phyloP scores from a whole-genome alignment of 1,140 invertebrate species.

The Zaprionus lachaisei region DNA sequence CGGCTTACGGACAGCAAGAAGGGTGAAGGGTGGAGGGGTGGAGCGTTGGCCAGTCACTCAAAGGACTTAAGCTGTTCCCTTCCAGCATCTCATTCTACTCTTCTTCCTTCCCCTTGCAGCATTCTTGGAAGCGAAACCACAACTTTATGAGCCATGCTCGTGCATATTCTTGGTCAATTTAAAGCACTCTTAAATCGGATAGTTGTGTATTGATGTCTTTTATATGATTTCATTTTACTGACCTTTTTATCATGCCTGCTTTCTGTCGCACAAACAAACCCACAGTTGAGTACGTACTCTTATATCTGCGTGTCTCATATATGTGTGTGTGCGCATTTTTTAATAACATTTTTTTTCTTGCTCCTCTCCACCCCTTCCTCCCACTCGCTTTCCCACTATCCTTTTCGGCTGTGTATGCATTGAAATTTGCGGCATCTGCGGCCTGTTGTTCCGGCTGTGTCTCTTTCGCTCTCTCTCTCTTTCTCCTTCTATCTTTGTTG shows the following conservation, averaged over 20 bases:
- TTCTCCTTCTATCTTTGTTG: neutral
- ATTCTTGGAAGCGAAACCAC: slow-evolving; percentile 52
- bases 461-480: neutral
- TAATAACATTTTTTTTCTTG: slow-evolving; percentile 64
- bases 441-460: slow-evolving; percentile 60
- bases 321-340: slow-evolving; percentile 48
- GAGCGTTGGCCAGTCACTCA: slow-evolving; percentile 21
- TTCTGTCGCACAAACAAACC: slow-evolving; percentile 44
- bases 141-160: slow-evolving; percentile 74
- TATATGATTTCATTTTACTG: slow-evolving; percentile 73
- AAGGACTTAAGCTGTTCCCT: slow-evolving; percentile 15
- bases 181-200: slow-evolving; percentile 75
- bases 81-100: neutral
- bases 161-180: slow-evolving; percentile 78
- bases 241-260: slow-evolving; percentile 42
- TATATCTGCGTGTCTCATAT: neutral
- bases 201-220: slow-evolving; percentile 78
- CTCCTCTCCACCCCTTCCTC: slow-evolving; percentile 16
- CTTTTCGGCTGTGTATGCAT: slow-evolving; percentile 46
- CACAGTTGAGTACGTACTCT: slow-evolving; percentile 1
- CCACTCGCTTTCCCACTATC: slow-evolving; percentile 33
- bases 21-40: neutral
- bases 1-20: neutral
- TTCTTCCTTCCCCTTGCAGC: neutral
- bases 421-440: slow-evolving; percentile 79